phyloP scores from a whole-genome alignment of 1,140 invertebrate species.

The Drosophila subobscura region DNA sequence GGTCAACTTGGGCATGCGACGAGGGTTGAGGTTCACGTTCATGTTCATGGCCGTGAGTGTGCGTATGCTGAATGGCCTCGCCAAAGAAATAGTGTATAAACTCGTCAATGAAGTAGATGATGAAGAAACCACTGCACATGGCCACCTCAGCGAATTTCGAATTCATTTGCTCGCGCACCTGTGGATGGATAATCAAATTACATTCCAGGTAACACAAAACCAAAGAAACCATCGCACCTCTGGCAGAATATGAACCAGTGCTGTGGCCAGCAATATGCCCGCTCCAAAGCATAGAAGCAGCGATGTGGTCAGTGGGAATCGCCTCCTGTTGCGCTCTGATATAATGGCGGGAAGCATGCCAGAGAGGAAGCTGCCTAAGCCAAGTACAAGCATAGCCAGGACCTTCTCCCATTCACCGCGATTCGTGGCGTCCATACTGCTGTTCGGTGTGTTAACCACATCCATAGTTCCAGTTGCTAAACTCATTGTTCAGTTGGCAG shows the following conservation, averaged over 20 bases:
- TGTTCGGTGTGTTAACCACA: conserved; percentile 11
- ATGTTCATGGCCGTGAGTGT: conserved; percentile 36
- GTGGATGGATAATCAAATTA: conserved; percentile 6
- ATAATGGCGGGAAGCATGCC: conserved; percentile 88
- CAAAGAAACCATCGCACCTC: conserved; percentile 85
- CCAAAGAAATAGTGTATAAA: conserved; percentile 87
- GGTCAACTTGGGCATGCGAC: not conserved
- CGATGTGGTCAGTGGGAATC: conserved; percentile 86
- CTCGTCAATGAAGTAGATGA: conserved; percentile 92
- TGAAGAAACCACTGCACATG: conserved; percentile 90
- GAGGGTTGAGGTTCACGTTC: not conserved
- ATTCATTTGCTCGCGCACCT: conserved; percentile 84
- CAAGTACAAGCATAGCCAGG: conserved; percentile 88
- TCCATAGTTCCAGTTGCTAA: conserved; percentile 17
- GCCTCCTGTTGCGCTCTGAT: conserved; percentile 84
- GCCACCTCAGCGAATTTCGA: conserved; percentile 87
- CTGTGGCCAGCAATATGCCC: conserved; percentile 92
- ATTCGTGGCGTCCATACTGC: conserved; percentile 24
- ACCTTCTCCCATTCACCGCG: conserved; percentile 86
- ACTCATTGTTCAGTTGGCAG: conserved; percentile 36
- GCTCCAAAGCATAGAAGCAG: conserved; percentile 91
- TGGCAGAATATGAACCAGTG: conserved; percentile 92
- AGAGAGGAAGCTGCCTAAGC: conserved; percentile 87
- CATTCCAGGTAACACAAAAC: not conserved
- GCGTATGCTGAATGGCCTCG: conserved; percentile 77